Evolutionary conservation across 2,888 invertebrate species (phyloP), one percentile per base, ranked within the genome.

Genomic region (Arrhopalites spinosus): DNA sequence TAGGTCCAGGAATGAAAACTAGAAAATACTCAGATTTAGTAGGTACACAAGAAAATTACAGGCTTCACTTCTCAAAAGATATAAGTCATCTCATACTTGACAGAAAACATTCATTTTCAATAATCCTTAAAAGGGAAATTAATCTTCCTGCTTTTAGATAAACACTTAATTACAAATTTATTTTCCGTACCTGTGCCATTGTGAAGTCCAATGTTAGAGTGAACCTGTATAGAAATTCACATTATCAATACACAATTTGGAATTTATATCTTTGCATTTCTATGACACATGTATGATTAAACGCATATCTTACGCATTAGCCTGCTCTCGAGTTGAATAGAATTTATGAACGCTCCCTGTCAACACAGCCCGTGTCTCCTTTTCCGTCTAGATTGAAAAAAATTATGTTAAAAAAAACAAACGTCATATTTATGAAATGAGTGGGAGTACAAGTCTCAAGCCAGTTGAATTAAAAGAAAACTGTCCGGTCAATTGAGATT

Each of bases 201-300:
- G 90, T 85, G 79, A 89, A 88, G 84, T 91, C 89, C 91, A 91
- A 91, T 84, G 90, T 88, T 66, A 90, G 84, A 20, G 90, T 90
- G n/a, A 90, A 88, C n/a, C n/a, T n/a, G n/a, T n/a, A n/a, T n/a
- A n/a, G n/a, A n/a, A n/a, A n/a, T n/a, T n/a, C n/a, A n/a, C n/a
- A n/a, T n/a, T n/a, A n/a, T n/a, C n/a, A n/a, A n/a, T n/a, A n/a
- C n/a, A n/a, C n/a, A n/a, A n/a, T n/a, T n/a, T n/a, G n/a, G n/a
- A n/a, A n/a, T n/a, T n/a, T n/a, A n/a, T n/a, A n/a, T n/a, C n/a
- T n/a, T n/a, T n/a, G n/a, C n/a, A n/a, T n/a, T n/a, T n/a, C n/a
- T n/a, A n/a, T n/a, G n/a, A n/a, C n/a, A n/a, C n/a, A n/a, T n/a
- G n/a, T n/a, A n/a, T n/a, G n/a, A n/a, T n/a, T n/a, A n/a, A n/a